Evolutionary conservation across 2,797 vertebrate genomes (phyloP).

Genomic region (Epinephelus malabaricus): DNA sequence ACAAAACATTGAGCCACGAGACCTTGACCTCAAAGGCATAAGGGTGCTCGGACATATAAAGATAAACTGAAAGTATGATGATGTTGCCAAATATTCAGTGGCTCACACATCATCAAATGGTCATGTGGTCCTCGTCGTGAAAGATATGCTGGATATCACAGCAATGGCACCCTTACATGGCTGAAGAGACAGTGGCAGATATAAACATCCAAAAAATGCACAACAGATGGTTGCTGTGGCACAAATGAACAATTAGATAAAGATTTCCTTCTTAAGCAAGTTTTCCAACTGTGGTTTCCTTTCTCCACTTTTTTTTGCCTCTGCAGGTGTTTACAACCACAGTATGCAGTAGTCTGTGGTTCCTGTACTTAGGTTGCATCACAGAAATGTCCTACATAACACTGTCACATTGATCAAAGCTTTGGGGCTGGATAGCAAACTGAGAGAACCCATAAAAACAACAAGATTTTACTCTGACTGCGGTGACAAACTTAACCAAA

Average conservation of each 20-base stretch:
- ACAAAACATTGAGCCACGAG: background rate
- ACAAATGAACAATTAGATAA: conserved; percentile 10
- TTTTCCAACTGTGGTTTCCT: background rate
- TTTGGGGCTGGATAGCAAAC: background rate
- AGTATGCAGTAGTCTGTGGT: background rate
- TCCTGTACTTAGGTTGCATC: background rate
- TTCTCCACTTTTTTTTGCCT: background rate
- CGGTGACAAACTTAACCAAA: background rate
- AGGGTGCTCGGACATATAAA: no score
- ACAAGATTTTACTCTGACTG: background rate
- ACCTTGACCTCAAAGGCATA: background rate
- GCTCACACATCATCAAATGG: background rate
- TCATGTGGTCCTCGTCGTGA: no score
- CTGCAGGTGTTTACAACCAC: background rate
- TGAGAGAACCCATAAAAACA: background rate
- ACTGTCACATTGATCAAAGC: background rate
- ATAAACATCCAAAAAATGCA: conserved; percentile 32
- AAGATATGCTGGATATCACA: no score
- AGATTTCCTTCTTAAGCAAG: no score
- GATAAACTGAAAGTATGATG: background rate
- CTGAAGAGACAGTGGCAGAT: conserved; percentile 24
- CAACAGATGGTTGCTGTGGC: background rate
- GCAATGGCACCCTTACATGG: background rate
- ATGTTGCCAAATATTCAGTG: background rate
- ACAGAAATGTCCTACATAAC: background rate